A percentile compares a stretch with the other conserved stretches of the same genome.
phyloP scores from a whole-genome alignment of 2,113 vertebrate genomes.

The Agapornis roseicollis region DNA sequence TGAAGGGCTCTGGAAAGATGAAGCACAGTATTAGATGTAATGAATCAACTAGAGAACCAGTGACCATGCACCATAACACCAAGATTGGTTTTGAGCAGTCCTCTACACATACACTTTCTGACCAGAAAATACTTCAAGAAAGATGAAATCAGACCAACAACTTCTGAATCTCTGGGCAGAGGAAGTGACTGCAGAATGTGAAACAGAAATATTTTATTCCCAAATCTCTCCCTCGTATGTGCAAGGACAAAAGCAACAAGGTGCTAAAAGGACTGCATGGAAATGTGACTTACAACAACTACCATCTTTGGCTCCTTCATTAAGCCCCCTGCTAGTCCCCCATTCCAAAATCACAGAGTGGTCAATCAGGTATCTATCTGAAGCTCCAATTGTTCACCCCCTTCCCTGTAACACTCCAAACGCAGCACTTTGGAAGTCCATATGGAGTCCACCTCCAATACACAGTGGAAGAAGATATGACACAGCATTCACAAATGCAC shows the following conservation, averaged over 20 bases:
- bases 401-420: slow-evolving; percentile 15
- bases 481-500: slow-evolving; percentile 67
- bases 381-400: background rate
- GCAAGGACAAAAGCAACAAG: background rate
- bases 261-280: background rate
- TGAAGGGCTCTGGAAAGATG: background rate
- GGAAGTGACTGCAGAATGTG: background rate
- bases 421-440: background rate
- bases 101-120: background rate
- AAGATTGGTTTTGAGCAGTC: background rate
- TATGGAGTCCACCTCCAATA: slow-evolving; percentile 19
- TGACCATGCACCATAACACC: background rate
- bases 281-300: background rate
- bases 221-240: background rate
- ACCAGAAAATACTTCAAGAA: background rate
- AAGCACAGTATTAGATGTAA: background rate
- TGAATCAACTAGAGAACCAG: background rate
- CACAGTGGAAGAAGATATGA: slow-evolving; percentile 59
- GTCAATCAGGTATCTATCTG: background rate
- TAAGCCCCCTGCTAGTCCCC: background rate
- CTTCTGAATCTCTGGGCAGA: background rate
- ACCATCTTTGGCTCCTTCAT: background rate
- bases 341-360: background rate
- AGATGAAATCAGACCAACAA: background rate
- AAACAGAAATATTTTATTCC: background rate